phyloP scores from a whole-genome alignment of 2,797 vertebrate species.

The Coccyzus lansbergi region DNA sequence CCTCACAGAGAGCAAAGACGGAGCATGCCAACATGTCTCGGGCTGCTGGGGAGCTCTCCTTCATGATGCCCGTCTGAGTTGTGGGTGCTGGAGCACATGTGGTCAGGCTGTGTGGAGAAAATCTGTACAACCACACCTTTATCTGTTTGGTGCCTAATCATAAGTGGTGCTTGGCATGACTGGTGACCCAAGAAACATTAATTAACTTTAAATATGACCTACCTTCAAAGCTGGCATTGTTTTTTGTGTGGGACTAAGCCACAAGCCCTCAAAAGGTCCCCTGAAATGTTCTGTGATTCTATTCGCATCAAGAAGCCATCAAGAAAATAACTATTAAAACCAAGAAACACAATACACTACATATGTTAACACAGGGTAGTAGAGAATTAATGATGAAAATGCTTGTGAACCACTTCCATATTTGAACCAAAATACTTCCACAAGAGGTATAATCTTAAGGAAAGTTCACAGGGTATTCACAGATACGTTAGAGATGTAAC shows the following conservation, averaged over 20 bases:
- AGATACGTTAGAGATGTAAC: background rate
- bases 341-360: background rate
- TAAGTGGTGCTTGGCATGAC: background rate
- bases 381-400: background rate
- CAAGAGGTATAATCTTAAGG: background rate
- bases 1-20: background rate
- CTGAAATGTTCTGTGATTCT: background rate
- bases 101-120: background rate
- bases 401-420: background rate
- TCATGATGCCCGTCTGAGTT: background rate
- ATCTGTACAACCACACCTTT: background rate
- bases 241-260: background rate
- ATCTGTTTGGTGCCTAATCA: background rate
- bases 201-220: background rate
- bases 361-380: background rate
- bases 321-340: background rate
- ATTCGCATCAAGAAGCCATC: background rate
- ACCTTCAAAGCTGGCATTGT: background rate
- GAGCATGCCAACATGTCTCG: fast-evolving
- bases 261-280: background rate
- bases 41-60: background rate
- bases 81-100: background rate
- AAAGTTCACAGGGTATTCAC: background rate
- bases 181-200: background rate
- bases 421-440: background rate